Conservation (phyloP, 2,888 invertebrate genomes). For the Nebria brevicollis region DNA sequence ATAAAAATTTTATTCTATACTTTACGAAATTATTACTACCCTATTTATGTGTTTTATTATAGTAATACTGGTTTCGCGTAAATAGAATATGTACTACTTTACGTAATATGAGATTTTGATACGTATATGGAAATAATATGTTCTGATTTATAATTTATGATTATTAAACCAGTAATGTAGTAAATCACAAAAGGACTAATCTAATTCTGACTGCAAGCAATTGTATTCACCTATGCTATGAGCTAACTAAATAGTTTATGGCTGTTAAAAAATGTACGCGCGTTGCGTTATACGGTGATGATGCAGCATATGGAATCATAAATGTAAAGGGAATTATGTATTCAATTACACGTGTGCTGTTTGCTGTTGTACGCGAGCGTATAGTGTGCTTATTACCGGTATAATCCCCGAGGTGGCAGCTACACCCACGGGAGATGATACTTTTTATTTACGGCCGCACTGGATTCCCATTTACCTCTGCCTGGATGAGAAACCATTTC, state of each 20-base stretch:
- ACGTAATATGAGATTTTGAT: no score
- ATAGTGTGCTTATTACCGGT: not conserved
- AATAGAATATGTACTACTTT: no score
- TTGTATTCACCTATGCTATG: slow-evolving; percentile 39
- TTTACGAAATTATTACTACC: not conserved
- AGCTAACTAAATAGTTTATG: slow-evolving; percentile 45
- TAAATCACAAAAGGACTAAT: slow-evolving; percentile 44
- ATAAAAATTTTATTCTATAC: not conserved
- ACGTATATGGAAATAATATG: no score
- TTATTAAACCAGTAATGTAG: not conserved
- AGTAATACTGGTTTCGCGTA: no score
- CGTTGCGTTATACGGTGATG: slow-evolving; percentile 25
- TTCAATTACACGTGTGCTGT: slow-evolving; percentile 45
- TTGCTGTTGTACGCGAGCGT: slow-evolving; percentile 16
- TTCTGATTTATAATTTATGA: not conserved
- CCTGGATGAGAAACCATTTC: not conserved
- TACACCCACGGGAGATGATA: not conserved
- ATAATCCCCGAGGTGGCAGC: not conserved
- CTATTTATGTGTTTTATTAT: no score
- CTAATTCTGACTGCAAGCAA: slow-evolving; percentile 35
- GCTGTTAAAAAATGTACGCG: slow-evolving; percentile 33
- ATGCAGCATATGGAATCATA: slow-evolving; percentile 15
- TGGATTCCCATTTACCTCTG: not conserved
- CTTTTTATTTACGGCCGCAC: not conserved
- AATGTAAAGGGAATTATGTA: slow-evolving; percentile 47